Conservation (phyloP, 2,888 invertebrate genomes). For the Tuta absoluta region DNA sequence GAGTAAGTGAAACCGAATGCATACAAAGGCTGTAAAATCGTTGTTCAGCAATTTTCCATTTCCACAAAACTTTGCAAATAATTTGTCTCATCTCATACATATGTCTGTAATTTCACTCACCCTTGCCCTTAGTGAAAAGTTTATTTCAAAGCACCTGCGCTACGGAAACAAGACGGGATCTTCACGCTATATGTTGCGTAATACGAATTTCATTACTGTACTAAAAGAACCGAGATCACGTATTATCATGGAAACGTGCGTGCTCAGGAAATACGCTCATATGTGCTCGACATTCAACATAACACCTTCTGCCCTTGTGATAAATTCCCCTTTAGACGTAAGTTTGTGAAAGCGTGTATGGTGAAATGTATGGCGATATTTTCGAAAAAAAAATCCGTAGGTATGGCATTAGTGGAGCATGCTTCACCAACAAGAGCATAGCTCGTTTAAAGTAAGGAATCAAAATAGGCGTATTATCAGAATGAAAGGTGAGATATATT, state of each 20-base stretch:
- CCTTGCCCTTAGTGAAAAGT: slow-evolving; percentile 1
- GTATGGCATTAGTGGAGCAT: too few species aligned
- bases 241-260: slow-evolving; percentile 14
- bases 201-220: slow-evolving; percentile 13
- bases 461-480: too few species aligned
- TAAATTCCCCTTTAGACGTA: not conserved
- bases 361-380: too few species aligned
- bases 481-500: too few species aligned
- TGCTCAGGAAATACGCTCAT: not conserved
- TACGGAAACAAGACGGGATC: not conserved
- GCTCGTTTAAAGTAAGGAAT: too few species aligned
- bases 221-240: slow-evolving; percentile 13
- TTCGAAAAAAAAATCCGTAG: too few species aligned
- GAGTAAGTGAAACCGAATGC: too few species aligned
- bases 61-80: not conserved
- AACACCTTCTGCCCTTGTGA: not conserved
- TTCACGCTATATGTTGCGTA: not conserved
- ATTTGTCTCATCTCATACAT: not conserved
- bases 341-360: not conserved
- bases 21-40: too few species aligned
- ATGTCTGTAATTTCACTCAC: not conserved
- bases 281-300: not conserved
- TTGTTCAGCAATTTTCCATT: too few species aligned
- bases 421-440: too few species aligned
- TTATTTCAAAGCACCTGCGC: not conserved